Conservation (phyloP, 2,797 vertebrate genomes). For the Schizopygopsis pylzovi region DNA sequence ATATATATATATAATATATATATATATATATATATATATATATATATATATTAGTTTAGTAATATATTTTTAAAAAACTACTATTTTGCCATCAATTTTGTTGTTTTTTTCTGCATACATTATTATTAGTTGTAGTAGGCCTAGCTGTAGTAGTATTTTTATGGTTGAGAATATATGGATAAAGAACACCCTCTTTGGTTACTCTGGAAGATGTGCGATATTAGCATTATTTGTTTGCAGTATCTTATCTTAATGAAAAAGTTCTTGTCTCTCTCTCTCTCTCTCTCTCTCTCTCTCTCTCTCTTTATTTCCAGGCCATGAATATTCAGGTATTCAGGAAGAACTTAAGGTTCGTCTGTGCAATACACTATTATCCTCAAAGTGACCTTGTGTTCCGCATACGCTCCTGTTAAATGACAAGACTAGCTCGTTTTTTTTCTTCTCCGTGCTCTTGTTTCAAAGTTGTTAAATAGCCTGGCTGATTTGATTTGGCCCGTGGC, state of each 20-base stretch:
- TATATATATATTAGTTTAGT: too few relatives aligned
- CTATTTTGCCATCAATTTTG: too few relatives aligned
- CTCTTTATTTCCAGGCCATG: background rate
- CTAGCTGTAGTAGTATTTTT: too few relatives aligned
- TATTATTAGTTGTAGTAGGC: too few relatives aligned
- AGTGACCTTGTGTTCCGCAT: background rate
- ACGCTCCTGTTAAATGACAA: background rate
- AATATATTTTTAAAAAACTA: too few relatives aligned
- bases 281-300: background rate
- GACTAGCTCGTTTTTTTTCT: background rate
- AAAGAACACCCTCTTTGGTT: background rate
- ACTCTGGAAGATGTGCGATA: background rate
- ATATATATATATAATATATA: too few relatives aligned
- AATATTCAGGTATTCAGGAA: background rate
- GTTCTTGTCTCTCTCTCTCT: background rate
- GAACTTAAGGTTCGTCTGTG: background rate
- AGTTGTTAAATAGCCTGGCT: conserved; percentile 19
- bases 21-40: too few relatives aligned
- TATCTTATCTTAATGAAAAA: background rate
- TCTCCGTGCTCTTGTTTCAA: conserved; percentile 18
- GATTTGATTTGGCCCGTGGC: conserved; percentile 45
- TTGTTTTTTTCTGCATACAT: too few relatives aligned
- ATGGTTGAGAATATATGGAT: too few relatives aligned
- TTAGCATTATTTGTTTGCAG: background rate
- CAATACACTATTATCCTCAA: background rate